Evolutionary conservation across 2,797 vertebrate genomes (phyloP), one percentile per base, ranked within the genome.

Genomic region (Buceros bicornis): DNA sequence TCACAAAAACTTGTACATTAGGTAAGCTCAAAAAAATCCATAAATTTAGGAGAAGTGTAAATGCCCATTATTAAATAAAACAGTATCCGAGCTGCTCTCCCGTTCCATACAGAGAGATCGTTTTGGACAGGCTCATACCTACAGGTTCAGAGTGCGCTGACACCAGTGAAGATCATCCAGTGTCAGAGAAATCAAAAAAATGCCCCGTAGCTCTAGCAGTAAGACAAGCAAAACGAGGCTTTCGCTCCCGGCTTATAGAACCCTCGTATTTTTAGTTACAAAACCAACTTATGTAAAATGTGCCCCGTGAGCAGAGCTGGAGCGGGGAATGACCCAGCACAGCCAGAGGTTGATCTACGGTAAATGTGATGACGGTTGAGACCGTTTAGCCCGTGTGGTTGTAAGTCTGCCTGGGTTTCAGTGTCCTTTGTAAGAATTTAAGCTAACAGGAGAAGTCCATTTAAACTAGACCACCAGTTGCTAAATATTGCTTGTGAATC

Each of bases 131-230:
- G 70, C 31, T 66, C 35, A 37, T 51, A 37, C 35, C 8, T 77
- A 33, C 25, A 48, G 25, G 26, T 77, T 93, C 53, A 82, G 67
- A 64, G 84, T 87, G 89, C 82, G 85, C 42, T 31, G 71, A 81
- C 71, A 87, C 87, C 64, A 66, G 20, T 72, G 56, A 90, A 51
- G 45, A 85, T 89, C 92, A 85, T 80, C n/a, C 56, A 67, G 2
- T 53, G 60, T 78, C 57, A 82, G 53, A 85, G 67, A 95, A 87
- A 93, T 61, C 70, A 73, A 77, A 95, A 82, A 70, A 90, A 66
- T 0, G 2, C 37, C 60, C 58, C 9, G n/a, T 5, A 77, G 54
- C 51, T 93, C 64, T 48, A 61, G 37, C 65, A 70, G 70, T 62
- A 85, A 90, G 89, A 25, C 69, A 88, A 85, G 71, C 61, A 61